These are phyloP conservation scores for Ceratitis capitata DNA, from an alignment of 1,140 invertebrate genomes.

Conservation along the genomic window DNA sequence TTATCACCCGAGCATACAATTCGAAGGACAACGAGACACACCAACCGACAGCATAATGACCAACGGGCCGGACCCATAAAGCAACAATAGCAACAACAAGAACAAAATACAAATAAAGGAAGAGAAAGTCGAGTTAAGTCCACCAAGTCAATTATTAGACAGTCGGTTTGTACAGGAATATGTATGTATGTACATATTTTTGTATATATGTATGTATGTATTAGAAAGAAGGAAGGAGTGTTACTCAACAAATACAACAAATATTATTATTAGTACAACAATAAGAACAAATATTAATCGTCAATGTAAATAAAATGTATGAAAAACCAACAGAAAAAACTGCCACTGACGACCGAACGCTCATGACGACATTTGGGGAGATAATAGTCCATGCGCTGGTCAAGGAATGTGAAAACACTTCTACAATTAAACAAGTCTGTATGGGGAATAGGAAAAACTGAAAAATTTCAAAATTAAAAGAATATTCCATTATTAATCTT, in stretches of 20 bases:
- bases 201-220: no score
- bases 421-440: background rate
- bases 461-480: no score
- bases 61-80: background rate
- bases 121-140: no score
- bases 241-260: background rate
- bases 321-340: background rate
- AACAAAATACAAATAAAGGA: no score
- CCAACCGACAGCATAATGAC: background rate
- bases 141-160: background rate
- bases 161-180: background rate
- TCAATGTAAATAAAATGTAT: constrained; percentile 24
- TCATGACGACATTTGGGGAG: background rate
- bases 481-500: no score
- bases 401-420: background rate
- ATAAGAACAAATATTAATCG: constrained; percentile 8
- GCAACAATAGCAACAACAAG: no score
- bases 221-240: background rate
- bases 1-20: constrained; percentile 60
- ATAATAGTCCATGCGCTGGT: background rate
- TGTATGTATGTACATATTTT: no score
- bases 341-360: background rate
- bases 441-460: background rate
- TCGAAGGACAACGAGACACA: constrained; percentile 30
- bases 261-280: background rate